A percentile compares a stretch with the other conserved stretches of the same genome.
Conservation (phyloP, 2,797 vertebrate species). For the Hoplostethus mediterraneus region DNA sequence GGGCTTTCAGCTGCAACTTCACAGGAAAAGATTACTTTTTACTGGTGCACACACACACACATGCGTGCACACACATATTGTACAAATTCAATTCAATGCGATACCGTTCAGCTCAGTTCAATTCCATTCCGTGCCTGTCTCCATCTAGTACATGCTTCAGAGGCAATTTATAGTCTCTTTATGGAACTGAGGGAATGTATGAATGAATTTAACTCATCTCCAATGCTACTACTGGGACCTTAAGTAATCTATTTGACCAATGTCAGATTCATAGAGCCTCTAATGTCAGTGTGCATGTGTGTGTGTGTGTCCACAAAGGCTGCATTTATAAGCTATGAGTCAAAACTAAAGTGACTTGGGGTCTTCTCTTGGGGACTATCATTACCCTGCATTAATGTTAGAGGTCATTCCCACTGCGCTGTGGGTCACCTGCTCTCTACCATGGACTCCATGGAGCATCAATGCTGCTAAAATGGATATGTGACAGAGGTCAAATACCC, state of each 20-base stretch:
- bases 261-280: constrained; percentile 54
- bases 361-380: constrained; percentile 43
- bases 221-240: constrained; percentile 37
- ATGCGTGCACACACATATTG: background rate
- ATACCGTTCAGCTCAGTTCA: constrained; percentile 7
- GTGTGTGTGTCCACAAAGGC: constrained; percentile 9
- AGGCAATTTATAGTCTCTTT: constrained; percentile 22
- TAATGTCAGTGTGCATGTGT: background rate
- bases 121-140: constrained; percentile 11
- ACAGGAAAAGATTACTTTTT: constrained; percentile 18
- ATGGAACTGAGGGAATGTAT: constrained; percentile 36
- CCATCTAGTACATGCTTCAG: constrained; percentile 8
- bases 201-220: constrained; percentile 30
- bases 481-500: constrained; percentile 44
- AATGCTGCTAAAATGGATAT: constrained; percentile 42
- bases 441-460: constrained; percentile 33
- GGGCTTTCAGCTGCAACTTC: constrained; percentile 28
- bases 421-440: constrained; percentile 47
- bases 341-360: constrained; percentile 40
- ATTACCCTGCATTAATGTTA: constrained; percentile 66
- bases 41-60: constrained; percentile 14
- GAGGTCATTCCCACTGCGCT: constrained; percentile 55
- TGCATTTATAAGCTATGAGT: constrained; percentile 22
- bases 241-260: constrained; percentile 53
- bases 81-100: constrained; percentile 38